Base-by-base conservation (phyloP, 2,888 invertebrate genomes). In the Synanthedon tipuliformis region DNA sequence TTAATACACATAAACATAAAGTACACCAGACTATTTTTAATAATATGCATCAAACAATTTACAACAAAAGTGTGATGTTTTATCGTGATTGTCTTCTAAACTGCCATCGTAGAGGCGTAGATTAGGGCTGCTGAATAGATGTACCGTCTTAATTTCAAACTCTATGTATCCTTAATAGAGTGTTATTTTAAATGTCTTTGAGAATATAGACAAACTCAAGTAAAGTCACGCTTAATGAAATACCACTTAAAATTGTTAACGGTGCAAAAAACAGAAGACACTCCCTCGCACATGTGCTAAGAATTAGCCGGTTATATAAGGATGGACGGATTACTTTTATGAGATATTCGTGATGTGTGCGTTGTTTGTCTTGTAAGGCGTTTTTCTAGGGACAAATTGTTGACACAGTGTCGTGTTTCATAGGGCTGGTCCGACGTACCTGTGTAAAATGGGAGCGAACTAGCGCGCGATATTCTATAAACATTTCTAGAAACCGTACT, bases 321-420 rank as follows among this genome's bases (percentile, higher is more conserved):
- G 83, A 82, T 84, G 78, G 79, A 76, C 64, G 81, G 85, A 85
- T 86, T 86, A 87, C 75, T 67, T 69, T 79, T 76, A 85, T 81
- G 80, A 78, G 74, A 77, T 74, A 75, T 84, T 76, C 83, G 85
- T 83, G 83, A 76, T 80, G 71, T 75, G 69, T 75, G 69, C 73
- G 63, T 57, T 84, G 82, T 86, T 85, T 85, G 73, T 78, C 69
- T 85, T 79, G 78, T 75, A 79, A 78, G 73, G 65, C 75, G 77
- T 73, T 71, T 66, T 61, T 58, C 71, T 81, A 75, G 74, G 75
- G 74, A 83, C 84, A 84, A 84, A 82, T 84, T 87, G 85, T 84
- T 85, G 78, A 81, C 80, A 71, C 68, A 78, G 84, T 82, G 75
- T 85, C 85, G 75, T 79, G 75, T 86, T 86, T 83, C 85, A 78